Conservation (phyloP, 2,797 vertebrate species). For the Chrosomus eos region DNA sequence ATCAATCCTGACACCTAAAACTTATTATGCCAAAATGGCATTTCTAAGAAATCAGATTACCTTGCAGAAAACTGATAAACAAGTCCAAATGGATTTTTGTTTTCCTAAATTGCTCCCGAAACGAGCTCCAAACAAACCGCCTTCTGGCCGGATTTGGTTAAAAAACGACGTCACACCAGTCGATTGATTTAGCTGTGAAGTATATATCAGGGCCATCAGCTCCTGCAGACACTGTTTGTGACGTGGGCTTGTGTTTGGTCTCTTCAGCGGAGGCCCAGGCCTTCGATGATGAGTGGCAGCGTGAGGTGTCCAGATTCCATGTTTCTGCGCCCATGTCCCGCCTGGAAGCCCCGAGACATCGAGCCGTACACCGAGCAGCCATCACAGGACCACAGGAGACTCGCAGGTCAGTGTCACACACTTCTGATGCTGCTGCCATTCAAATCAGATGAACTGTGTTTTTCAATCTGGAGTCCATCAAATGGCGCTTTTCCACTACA, state of each 20-base stretch:
- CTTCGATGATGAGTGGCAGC: conserved; percentile 92
- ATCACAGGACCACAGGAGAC: conserved; percentile 58
- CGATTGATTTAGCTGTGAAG: not conserved
- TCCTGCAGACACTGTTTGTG: conserved; percentile 38
- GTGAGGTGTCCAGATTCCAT: conserved; percentile 81
- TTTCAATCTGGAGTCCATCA: too few species aligned
- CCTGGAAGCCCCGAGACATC: conserved; percentile 70
- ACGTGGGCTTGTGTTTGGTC: conserved; percentile 20
- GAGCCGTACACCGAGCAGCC: conserved; percentile 68
- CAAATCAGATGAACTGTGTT: too few species aligned
- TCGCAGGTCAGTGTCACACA: conserved; percentile 37
- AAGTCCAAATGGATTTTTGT: too few species aligned
- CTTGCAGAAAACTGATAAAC: not conserved
- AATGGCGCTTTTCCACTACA: too few species aligned
- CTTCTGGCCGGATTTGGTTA: not conserved
- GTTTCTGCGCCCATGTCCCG: conserved; percentile 62
- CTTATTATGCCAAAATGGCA: too few species aligned
- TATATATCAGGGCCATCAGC: too few species aligned
- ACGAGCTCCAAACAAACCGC: too few species aligned
- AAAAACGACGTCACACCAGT: not conserved
- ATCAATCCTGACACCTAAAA: too few species aligned
- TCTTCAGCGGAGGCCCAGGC: conserved; percentile 85
- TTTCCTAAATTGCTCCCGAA: too few species aligned
- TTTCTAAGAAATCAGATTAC: not conserved
- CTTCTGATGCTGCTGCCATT: not conserved